phyloP scores from a whole-genome alignment of 1,140 invertebrate genomes.

The Drosophila orosa region DNA sequence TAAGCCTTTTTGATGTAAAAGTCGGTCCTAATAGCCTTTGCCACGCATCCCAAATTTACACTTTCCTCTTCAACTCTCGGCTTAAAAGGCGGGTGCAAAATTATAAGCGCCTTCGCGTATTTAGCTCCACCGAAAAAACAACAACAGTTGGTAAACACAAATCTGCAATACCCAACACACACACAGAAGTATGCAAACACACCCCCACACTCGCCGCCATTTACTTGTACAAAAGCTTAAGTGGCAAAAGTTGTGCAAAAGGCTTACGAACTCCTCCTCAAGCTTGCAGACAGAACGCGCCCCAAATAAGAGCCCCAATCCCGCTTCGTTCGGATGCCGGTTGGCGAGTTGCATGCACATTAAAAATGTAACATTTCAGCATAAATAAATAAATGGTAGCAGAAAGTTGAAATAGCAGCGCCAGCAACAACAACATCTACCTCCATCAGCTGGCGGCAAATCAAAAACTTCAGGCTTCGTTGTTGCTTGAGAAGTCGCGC shows the following conservation, averaged over 20 bases:
- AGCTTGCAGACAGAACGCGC: constrained; percentile 33
- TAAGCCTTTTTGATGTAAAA: too few relatives aligned
- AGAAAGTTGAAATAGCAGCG: constrained; percentile 61
- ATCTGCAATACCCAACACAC: constrained; percentile 28
- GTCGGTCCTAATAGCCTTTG: neutral
- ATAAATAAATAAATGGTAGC: constrained; percentile 78
- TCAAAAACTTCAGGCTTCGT: constrained; percentile 63
- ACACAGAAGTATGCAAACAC: constrained; percentile 6
- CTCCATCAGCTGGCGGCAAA: constrained; percentile 65
- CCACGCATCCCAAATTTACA: constrained; percentile 7
- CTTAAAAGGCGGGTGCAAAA: constrained; percentile 45
- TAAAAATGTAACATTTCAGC: constrained; percentile 78
- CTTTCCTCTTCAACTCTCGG: constrained; percentile 30
- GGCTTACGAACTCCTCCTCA: constrained; percentile 69
- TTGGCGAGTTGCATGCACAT: constrained; percentile 71
- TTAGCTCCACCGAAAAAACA: constrained; percentile 45
- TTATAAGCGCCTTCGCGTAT: constrained; percentile 64
- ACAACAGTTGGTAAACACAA: constrained; percentile 46
- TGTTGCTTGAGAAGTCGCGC: constrained; percentile 55
- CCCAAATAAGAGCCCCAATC: constrained; percentile 21
- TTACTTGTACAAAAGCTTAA: constrained; percentile 76
- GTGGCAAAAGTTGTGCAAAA: constrained; percentile 80
- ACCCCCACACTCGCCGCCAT: constrained; percentile 35
- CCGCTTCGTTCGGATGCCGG: constrained; percentile 12
- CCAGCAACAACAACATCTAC: constrained; percentile 9